A percentile compares a stretch with the other conserved stretches of the same genome.
These are phyloP conservation scores for Neodon shergylaensis DNA, from an alignment of 2,113 vertebrate species.

Conservation along the genomic window DNA sequence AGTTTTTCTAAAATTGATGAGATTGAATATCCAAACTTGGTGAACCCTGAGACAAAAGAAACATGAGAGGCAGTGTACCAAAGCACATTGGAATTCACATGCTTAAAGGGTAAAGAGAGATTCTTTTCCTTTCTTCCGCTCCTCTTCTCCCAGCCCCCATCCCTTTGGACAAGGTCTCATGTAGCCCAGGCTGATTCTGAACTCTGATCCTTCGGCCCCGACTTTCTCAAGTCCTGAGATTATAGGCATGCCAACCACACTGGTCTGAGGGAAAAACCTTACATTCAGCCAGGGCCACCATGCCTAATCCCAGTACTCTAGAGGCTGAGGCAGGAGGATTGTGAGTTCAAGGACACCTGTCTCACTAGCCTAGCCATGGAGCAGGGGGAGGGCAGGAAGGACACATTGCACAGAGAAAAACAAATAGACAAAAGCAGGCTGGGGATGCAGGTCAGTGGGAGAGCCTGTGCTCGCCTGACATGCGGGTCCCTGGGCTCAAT, in stretches of 20 bases:
- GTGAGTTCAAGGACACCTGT: not conserved
- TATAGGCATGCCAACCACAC: not conserved
- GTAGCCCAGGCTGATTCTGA: not conserved
- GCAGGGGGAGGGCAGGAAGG: too few species aligned
- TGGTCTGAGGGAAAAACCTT: not conserved
- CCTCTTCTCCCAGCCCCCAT: not conserved
- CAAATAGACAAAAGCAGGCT: not conserved
- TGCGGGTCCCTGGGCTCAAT: not conserved
- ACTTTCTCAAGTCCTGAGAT: not conserved
- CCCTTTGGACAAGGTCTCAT: not conserved
- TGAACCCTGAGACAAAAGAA: not conserved
- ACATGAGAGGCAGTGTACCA: too few species aligned
- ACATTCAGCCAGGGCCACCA: not conserved
- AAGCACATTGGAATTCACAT: not conserved
- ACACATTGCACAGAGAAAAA: not conserved
- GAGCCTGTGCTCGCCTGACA: not conserved
- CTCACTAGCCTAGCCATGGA: not conserved
- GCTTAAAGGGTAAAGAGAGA: not conserved
- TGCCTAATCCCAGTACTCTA: not conserved
- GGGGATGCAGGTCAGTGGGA: not conserved
- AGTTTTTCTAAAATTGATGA: not conserved
- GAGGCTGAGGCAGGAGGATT: not conserved
- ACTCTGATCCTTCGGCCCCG: not conserved
- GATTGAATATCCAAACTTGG: not conserved
- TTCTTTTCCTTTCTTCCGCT: not conserved